Conservation (phyloP, 2,888 invertebrate genomes). For the Sinohyriopsis cumingii region DNA sequence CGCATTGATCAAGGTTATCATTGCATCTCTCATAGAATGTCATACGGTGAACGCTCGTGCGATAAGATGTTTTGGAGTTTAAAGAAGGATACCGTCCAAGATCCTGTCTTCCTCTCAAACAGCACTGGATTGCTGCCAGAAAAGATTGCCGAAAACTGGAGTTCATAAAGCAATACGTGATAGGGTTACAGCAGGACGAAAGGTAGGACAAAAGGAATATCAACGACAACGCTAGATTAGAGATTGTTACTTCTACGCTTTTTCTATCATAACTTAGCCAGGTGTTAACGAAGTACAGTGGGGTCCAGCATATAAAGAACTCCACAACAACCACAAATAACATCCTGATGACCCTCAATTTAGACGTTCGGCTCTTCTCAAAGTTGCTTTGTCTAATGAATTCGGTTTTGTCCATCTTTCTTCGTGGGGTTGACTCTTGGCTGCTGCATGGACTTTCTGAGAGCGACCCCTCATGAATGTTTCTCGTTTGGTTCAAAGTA, state of each 20-base stretch:
- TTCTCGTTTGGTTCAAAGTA: not conserved
- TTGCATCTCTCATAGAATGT: no score
- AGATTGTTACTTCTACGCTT: conserved; percentile 73
- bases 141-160: conserved; percentile 87
- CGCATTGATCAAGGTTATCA: no score
- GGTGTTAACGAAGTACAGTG: conserved; percentile 86
- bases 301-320: conserved; percentile 94
- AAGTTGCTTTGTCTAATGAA: conserved; percentile 48
- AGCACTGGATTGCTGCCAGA: conserved; percentile 82
- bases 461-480: not conserved
- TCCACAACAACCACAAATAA: conserved; percentile 90
- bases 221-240: conserved; percentile 75
- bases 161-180: conserved; percentile 95
- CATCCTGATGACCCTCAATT: conserved; percentile 78
- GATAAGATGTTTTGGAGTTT: not conserved
- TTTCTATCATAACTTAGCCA: conserved; percentile 83
- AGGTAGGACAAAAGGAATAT: conserved; percentile 87
- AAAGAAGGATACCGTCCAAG: conserved; percentile 3
- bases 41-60: no score
- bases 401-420: conserved; percentile 21
- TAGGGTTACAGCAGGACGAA: conserved; percentile 90
- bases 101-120: conserved; percentile 68
- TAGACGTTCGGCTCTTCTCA: conserved; percentile 78
- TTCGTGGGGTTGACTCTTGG: conserved; percentile 28
- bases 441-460: conserved; percentile 22